Conservation (phyloP, 2,113 vertebrate species). For the Corvus cornix region DNA sequence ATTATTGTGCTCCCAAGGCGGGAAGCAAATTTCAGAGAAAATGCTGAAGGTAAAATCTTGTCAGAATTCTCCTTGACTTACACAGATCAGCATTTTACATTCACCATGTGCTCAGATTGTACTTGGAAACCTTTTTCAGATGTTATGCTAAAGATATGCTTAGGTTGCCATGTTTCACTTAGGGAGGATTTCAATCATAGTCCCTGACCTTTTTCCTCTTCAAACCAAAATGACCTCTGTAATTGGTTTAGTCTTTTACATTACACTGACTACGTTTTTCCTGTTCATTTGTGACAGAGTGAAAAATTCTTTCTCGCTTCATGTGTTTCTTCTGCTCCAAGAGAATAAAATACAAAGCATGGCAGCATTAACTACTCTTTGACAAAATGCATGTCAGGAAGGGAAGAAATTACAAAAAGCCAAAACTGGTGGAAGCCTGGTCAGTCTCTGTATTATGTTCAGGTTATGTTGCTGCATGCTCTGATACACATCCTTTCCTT, state of each 20-base stretch:
- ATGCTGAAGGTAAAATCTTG: neutral
- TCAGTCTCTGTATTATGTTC: neutral
- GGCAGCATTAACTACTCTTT: neutral
- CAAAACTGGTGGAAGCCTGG: neutral
- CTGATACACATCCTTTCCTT: neutral
- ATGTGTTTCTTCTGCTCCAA: neutral
- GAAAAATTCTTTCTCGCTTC: neutral
- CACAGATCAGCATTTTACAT: neutral
- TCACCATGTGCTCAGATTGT: neutral
- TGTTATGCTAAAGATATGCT: neutral
- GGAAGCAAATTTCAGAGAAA: neutral
- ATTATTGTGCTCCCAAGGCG: neutral
- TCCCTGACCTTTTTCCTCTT: neutral
- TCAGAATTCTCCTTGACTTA: neutral
- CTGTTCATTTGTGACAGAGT: neutral
- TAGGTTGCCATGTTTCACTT: neutral
- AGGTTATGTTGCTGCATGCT: neutral
- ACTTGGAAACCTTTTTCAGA: neutral
- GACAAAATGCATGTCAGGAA: neutral
- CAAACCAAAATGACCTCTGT: neutral
- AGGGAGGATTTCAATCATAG: neutral
- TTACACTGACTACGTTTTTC: neutral
- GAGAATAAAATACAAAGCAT: neutral
- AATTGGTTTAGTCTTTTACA: neutral
- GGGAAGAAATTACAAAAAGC: neutral